Evolutionary conservation across 2,113 vertebrate genomes (phyloP).

Genomic region (Pseudopipra pipra): DNA sequence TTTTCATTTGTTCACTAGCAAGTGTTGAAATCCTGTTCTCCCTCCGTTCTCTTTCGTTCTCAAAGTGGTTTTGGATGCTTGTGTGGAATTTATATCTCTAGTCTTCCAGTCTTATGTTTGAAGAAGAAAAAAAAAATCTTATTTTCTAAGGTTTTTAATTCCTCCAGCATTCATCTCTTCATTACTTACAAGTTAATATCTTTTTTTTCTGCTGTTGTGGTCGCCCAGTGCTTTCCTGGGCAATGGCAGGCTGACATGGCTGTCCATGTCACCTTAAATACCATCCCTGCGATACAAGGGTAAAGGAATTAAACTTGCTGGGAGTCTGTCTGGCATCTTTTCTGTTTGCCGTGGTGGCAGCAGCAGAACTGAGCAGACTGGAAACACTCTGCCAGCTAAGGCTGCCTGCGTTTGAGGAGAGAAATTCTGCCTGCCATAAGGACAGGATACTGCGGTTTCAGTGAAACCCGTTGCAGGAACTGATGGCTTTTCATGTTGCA

Average conservation of each 20-base stretch:
- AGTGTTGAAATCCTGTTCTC: not conserved
- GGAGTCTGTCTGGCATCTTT: not conserved
- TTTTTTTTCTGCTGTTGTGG: not conserved
- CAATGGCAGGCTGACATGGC: not conserved
- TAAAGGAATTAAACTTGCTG: not conserved
- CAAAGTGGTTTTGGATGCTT: not conserved
- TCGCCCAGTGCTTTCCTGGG: not conserved
- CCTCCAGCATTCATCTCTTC: not conserved
- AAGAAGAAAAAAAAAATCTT: not conserved
- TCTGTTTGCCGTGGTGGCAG: accelerated
- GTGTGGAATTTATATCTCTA: not conserved
- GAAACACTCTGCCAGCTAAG: not conserved
- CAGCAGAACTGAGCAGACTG: not conserved
- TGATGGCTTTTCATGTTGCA: not conserved
- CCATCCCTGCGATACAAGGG: not conserved
- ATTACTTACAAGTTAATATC: not conserved
- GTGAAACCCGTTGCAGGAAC: not conserved
- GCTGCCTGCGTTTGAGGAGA: not conserved
- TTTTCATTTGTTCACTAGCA: not conserved
- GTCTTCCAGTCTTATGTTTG: not conserved
- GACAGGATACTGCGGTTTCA: not conserved
- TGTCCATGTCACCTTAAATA: not conserved
- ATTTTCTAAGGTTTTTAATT: not conserved
- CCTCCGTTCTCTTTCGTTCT: not conserved
- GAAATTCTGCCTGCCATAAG: not conserved